Base-by-base conservation (phyloP, 1,140 invertebrate genomes). In the Drosophila truncata region DNA sequence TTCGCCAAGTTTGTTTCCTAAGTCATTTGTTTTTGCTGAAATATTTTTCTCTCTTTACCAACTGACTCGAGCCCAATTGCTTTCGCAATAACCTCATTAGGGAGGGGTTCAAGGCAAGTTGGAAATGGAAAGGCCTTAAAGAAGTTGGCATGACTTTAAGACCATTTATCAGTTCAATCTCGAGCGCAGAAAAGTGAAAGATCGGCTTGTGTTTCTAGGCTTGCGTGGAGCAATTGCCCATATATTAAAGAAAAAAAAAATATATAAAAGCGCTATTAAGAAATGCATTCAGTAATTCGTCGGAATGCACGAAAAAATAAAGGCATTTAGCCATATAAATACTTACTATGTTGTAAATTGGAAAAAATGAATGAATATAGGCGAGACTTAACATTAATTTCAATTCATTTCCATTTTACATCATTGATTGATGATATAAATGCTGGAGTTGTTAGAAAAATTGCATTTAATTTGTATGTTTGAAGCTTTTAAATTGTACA, bases 11-110 rank as follows among this genome's bases (percentile, higher is more conserved):
- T 90, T 25, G 85, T 80, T 83, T 57, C 76, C 52, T 76, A 87
- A 91, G 88, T 91, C 78, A 61, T 91, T 91, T 25, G 82, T 63
- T 77, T 77, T 55, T 1, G 42, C n/a, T 18, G 25, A 62, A 59
- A 35, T 50, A n/a, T 58, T 60, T 13, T 18, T 10, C 2, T 50
- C 20, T 37, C 33, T 62, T 47, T 25, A 33, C 13, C 18, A 20
- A 29, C 33, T 41, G 14, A 13, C 23, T 25, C 16, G 8, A n/a
- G 13, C n/a, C 6, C 52, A 50, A 70, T 41, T 52, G 25, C 23
- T 54, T 59, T 71, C 6, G 23, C 33, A 46, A 52, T 52, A 35
- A 55, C 20, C 47, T 79, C 20, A 18, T 65, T 50, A 37, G 52
- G 33, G 14, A 2, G 10, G 2, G 29, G 61, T 69, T 44, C 66